Conservation (phyloP, 2,113 vertebrate species). For the Cephalopterus ornatus region DNA sequence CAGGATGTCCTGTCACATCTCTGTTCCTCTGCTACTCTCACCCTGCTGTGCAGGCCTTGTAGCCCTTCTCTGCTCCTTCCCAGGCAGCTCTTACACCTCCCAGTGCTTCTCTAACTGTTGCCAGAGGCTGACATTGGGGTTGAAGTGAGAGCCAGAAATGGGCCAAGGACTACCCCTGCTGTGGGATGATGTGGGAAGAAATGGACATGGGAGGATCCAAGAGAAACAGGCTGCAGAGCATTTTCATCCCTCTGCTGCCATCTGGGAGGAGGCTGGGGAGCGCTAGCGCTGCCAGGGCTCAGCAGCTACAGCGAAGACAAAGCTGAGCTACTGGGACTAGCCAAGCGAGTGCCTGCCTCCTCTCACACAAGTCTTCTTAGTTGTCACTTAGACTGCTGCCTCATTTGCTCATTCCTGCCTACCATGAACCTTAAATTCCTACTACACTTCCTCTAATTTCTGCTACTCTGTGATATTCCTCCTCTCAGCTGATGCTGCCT, state of each 20-base stretch:
- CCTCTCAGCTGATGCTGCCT: neutral
- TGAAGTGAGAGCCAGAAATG: neutral
- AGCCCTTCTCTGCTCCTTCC: neutral
- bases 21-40: neutral
- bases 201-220: neutral
- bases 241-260: neutral
- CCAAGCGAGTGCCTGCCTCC: neutral
- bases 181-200: neutral
- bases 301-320: neutral
- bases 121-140: neutral
- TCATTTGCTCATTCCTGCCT: neutral
- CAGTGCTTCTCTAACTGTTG: neutral
- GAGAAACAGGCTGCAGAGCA: neutral
- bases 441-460: neutral
- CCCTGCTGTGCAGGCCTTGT: neutral
- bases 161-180: neutral
- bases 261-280: neutral
- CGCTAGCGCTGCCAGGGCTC: neutral
- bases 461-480: neutral
- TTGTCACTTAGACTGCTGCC: neutral
- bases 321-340: accelerated
- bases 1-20: neutral
- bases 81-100: neutral
- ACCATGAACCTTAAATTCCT: neutral
- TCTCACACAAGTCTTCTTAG: neutral